Percentiles rank a stretch among this genome's conserved stretches.
Conservation (phyloP, 30 jellyfish, hydroid and myxozoan species). For the Sanderia malayensis region DNA sequence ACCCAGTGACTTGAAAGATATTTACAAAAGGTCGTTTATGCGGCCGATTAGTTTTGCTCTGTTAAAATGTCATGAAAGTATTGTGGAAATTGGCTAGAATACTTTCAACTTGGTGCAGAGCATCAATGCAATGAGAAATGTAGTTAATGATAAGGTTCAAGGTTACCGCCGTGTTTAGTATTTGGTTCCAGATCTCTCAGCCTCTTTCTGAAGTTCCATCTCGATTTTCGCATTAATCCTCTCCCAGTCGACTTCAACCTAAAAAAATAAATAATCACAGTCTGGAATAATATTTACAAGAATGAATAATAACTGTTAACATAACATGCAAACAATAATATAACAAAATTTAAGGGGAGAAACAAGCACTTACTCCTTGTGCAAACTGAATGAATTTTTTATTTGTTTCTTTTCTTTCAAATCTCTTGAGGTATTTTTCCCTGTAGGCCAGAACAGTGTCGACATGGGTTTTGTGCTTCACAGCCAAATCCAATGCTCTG, state of each 20-base stretch:
- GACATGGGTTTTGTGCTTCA: conserved; percentile 96
- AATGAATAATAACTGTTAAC: no score
- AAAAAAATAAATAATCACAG: no score
- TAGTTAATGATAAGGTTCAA: no score
- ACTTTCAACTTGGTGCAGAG: conserved; percentile 11
- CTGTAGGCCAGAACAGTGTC: conserved; percentile 97
- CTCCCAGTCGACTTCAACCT: conserved; percentile 99
- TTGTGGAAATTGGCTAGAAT: not conserved
- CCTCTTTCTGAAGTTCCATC: conserved; percentile 94
- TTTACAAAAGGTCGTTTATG: no score
- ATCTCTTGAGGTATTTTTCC: conserved; percentile 69
- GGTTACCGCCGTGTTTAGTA: no score
- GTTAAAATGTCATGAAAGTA: no score
- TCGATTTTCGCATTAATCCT: conserved; percentile 89
- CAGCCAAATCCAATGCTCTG: conserved; percentile 97
- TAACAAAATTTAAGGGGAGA: no score
- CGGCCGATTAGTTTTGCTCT: no score
- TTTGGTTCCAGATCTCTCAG: conserved; percentile 65
- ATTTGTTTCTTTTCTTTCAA: conserved; percentile 75
- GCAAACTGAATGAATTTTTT: conserved; percentile 86
- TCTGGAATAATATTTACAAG: no score
- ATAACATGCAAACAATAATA: no score
- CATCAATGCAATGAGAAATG: no score
- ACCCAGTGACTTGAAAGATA: no score
- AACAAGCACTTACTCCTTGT: conserved; percentile 79